These are phyloP conservation scores for Pycnonotus jocosus DNA, from an alignment of 2,113 vertebrate genomes.

Conservation along the genomic window DNA sequence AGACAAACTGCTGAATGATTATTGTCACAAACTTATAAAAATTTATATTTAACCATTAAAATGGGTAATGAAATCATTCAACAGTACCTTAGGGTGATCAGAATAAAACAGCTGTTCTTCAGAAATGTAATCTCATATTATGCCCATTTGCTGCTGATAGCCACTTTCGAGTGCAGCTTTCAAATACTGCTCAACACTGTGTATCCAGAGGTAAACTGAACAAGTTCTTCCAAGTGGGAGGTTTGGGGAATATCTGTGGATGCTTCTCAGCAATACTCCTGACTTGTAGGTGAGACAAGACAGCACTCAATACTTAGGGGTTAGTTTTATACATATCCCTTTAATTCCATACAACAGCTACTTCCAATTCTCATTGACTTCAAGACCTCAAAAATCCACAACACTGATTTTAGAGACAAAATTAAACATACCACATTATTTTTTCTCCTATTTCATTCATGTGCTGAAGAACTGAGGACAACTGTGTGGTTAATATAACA, in stretches of 20 bases:
- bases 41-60: not conserved
- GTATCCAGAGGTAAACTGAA: not conserved
- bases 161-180: not conserved
- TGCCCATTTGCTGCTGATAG: not conserved
- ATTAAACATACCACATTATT: not conserved
- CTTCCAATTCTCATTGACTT: not conserved
- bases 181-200: not conserved
- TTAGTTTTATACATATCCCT: not conserved
- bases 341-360: not conserved
- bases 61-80: not conserved
- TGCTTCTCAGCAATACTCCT: not conserved
- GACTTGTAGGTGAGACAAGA: not conserved
- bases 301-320: not conserved
- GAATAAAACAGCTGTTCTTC: not conserved
- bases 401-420: not conserved
- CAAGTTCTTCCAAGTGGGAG: not conserved
- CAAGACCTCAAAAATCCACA: not conserved
- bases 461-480: not conserved
- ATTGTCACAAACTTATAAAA: not conserved
- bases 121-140: not conserved
- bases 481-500: not conserved
- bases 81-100: not conserved
- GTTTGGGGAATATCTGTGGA: not conserved
- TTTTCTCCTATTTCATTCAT: not conserved
- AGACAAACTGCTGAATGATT: not conserved